Evolutionary conservation across 2,888 invertebrate species (phyloP).

Genomic region (Lasioglossum vierecki): DNA sequence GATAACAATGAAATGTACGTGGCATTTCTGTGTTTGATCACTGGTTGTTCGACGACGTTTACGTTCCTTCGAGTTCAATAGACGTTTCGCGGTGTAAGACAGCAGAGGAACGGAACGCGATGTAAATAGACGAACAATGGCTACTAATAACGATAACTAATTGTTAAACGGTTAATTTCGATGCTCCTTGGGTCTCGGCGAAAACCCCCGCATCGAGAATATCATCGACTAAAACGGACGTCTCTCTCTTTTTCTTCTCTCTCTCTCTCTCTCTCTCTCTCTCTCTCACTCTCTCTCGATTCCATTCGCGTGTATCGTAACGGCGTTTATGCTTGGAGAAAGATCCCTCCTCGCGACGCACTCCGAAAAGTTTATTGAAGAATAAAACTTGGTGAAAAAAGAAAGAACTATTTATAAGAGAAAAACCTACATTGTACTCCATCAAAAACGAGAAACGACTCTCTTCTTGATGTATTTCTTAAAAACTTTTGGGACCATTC

Average conservation of each 20-base stretch:
- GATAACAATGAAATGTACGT: background rate
- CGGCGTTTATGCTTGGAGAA: constrained; percentile 44
- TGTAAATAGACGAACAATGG: constrained; percentile 70
- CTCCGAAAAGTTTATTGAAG: constrained; percentile 32
- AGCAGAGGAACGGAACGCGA: constrained; percentile 33
- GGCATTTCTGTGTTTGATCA: background rate
- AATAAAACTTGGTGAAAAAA: no score
- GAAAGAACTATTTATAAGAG: constrained; percentile 37
- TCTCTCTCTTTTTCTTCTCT: constrained; percentile 41
- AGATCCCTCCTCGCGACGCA: constrained; percentile 35
- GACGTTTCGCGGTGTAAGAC: background rate
- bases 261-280: no score
- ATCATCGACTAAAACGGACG: constrained; percentile 61
- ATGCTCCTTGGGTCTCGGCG: constrained; percentile 63
- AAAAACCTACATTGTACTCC: constrained; percentile 42
- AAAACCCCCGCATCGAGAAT: constrained; percentile 68
- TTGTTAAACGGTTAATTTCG: constrained; percentile 55
- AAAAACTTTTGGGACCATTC: constrained; percentile 82
- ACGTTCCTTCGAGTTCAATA: background rate
- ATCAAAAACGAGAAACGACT: constrained; percentile 48
- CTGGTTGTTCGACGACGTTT: background rate
- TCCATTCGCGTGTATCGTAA: constrained; percentile 16
- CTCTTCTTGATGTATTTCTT: constrained; percentile 68
- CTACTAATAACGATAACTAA: constrained; percentile 72
- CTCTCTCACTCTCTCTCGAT: background rate